Base-by-base conservation (phyloP, 2,797 vertebrate genomes). In the Trematocara caparti region DNA sequence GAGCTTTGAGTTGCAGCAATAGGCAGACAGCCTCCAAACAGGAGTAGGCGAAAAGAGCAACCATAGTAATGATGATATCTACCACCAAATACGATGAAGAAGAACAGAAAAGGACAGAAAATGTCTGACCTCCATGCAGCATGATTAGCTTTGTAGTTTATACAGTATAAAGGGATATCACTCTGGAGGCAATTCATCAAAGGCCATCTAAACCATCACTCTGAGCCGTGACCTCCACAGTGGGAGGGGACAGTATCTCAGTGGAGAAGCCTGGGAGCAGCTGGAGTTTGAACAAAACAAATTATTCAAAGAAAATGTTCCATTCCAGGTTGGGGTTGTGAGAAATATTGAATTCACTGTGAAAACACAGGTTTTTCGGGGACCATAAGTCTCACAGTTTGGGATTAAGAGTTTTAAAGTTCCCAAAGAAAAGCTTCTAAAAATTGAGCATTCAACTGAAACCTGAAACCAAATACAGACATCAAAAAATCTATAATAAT, bases 281-380 rank as follows among this genome's bases (percentile, higher is more conserved):
- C 86, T 93, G 92, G 83, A 71, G 43, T 57, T 89, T 51, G 76
- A 80, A 79, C 17, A 32, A 85, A 86, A 85, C 69, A 86, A 43
- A 85, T 85, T 83, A 84, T 82, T 81, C 15, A 34, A 21, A 51
- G 84, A 84, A 80, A 76, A 83, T 71, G n/a, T 40, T 79, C 50
- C 1, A 81, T 83, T 88, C 87, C 84, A 55, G 57, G 72, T 24
- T 11, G 14, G 2, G 4, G 36, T 9, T 13, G 19, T 4, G 30
- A 38, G 57, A 89, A 82, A 83, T 75, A 83, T 62, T 80, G 59
- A 83, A 85, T 88, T 82, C n/a, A 47, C 55, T 36, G n/a, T 57
- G 43, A 76, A 84, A 80, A 64, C 47, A 48, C 6, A 17, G 6
- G 40, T 15, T 13, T 66, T 66, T 24, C 21, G 0, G 51, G 8